These are phyloP conservation scores for Psephotus haematonotus DNA, from an alignment of 2,113 vertebrate genomes.

Conservation along the genomic window DNA sequence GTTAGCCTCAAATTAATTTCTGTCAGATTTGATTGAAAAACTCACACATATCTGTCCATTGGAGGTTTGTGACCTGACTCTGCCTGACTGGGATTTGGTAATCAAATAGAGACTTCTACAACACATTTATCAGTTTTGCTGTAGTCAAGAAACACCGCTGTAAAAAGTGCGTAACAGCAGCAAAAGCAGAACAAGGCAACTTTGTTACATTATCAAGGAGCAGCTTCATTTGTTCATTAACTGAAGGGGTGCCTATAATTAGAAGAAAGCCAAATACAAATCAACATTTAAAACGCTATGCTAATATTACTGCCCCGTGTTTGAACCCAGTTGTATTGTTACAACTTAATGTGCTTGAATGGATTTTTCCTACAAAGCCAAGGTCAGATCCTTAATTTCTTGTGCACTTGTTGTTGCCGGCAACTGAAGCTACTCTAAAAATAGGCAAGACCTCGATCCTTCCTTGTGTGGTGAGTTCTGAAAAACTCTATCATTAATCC, in stretches of 20 bases:
- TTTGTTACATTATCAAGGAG: not conserved
- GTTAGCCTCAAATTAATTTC: slow-evolving; percentile 70
- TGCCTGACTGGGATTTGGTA: slow-evolving; percentile 58
- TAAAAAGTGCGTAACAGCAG: not conserved
- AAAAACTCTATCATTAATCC: not conserved
- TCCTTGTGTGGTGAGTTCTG: not conserved
- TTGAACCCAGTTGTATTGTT: not conserved
- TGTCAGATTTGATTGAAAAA: slow-evolving; percentile 68
- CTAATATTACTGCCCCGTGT: not conserved
- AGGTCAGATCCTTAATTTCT: not conserved
- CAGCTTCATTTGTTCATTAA: not conserved
- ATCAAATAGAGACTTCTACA: slow-evolving; percentile 60
- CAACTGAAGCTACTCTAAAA: not conserved
- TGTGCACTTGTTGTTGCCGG: not conserved
- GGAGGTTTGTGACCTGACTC: slow-evolving; percentile 54
- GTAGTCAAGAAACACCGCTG: slow-evolving; percentile 21
- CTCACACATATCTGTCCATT: slow-evolving; percentile 51
- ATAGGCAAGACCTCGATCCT: not conserved
- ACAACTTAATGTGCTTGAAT: not conserved
- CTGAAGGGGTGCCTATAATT: not conserved
- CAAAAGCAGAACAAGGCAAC: not conserved
- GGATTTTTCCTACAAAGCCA: not conserved
- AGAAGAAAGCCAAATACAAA: not conserved
- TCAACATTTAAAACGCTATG: not conserved
- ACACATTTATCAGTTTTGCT: not conserved